These are phyloP conservation scores for Nysson spinosus DNA, from an alignment of 2,888 invertebrate species.

Conservation along the genomic window DNA sequence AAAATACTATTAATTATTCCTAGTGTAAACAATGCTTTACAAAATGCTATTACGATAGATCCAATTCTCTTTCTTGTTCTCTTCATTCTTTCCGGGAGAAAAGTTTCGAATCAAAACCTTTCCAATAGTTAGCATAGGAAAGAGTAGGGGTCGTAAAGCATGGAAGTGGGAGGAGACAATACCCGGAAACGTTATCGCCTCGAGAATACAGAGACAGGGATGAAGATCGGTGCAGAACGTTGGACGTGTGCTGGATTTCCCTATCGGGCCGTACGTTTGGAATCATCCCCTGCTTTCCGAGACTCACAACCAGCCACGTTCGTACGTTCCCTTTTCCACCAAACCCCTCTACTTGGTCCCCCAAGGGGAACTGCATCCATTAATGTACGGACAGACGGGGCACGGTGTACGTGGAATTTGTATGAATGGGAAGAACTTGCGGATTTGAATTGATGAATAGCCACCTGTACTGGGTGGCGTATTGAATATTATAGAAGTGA, in stretches of 20 bases:
- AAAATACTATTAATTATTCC: no score
- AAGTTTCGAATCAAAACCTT: conserved; percentile 14
- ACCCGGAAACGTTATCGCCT: conserved; percentile 53
- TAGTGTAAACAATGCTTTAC: no score
- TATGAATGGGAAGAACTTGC: conserved; percentile 68
- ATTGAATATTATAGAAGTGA: conserved; percentile 68
- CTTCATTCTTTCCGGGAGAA: neutral
- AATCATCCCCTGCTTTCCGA: conserved; percentile 64
- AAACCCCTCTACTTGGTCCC: conserved; percentile 51
- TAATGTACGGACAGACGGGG: conserved; percentile 62
- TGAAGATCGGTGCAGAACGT: conserved; percentile 43
- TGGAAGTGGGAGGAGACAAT: conserved; percentile 37
- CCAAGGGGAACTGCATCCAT: conserved; percentile 70
- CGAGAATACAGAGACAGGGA: conserved; percentile 41
- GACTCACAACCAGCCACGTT: conserved; percentile 47
- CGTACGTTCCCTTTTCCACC: conserved; percentile 51
- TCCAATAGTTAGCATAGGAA: conserved; percentile 42
- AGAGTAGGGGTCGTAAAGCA: conserved; percentile 40
- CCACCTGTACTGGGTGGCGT: conserved; percentile 58
- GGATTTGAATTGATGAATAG: conserved; percentile 74
- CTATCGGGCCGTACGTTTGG: conserved; percentile 74
- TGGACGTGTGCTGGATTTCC: conserved; percentile 70
- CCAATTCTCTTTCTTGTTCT: neutral
- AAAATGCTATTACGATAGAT: no score
- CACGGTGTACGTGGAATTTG: conserved; percentile 64